Base-by-base conservation (phyloP, 2,797 vertebrate genomes). In the Phataginus tetradactyla region DNA sequence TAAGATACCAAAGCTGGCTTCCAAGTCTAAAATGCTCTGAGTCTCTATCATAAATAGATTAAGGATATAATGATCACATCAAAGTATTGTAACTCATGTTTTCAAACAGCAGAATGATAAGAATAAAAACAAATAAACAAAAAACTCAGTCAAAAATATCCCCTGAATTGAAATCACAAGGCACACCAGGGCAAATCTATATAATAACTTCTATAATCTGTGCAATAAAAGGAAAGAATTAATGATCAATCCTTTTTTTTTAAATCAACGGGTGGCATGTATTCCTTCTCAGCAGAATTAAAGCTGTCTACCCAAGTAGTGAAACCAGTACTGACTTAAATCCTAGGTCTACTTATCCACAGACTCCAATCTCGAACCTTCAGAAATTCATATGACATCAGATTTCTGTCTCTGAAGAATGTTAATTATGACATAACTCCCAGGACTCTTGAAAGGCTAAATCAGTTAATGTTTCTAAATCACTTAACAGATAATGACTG, bases 391-490 rank as follows among this genome's bases (percentile, higher is more conserved):
- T 42, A 85, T 78, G 77, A 92, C 45, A 72, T 94, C 75, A 90
- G 21, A 90, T 18, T 85, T 83, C 53, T 93, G 66, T 72, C 89
- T 96, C 77, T 69, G 71, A 81, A 85, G 96, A 96, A 49, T 39
- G 21, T 34, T 81, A 91, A 75, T 77, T 91, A 78, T 63, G 39
- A 51, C 71, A 80, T 32, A 87, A 92, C 20, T 72, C 42, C 17
- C 75, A 61, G 61, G 59, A 91, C 32, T 81, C 61, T 90, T 29
- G 53, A 80, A 29, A 93, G 37, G n/a, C 18, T 80, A 79, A 95
- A 75, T 68, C 78, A 51, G 87, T 97, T 92, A 94, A 86, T 94
- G 39, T 93, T 93, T 96, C 75, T 61, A 83, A 86, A 63, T 69
- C 53, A 59, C 39, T 86, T 86, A 59, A 74, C 53, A 20, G 42